Percentiles rank a stretch among this genome's conserved stretches.
phyloP scores from a whole-genome alignment of 2,113 vertebrate species.

The Lagopus leucura region DNA sequence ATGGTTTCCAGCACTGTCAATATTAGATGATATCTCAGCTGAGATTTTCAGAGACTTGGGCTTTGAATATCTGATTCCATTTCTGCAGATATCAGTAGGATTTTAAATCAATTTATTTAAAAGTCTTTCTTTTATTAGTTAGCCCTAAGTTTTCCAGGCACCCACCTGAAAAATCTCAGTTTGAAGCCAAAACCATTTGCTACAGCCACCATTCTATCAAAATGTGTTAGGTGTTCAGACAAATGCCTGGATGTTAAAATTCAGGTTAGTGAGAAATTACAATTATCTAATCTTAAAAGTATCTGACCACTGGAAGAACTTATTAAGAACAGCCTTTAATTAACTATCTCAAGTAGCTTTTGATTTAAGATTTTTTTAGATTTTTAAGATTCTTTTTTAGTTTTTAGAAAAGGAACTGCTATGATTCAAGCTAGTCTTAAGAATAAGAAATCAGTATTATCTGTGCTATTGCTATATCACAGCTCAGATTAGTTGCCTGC shows the following conservation, averaged over 20 bases:
- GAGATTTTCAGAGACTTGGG: constrained; percentile 6
- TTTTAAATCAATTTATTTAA: constrained; percentile 32
- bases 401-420: constrained; percentile 38
- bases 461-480: background rate
- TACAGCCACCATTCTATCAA: constrained; percentile 30
- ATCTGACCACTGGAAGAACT: constrained; percentile 48
- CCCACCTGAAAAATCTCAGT: constrained; percentile 14
- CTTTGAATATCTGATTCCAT: background rate
- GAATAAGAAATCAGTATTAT: constrained; percentile 24
- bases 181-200: constrained; percentile 33
- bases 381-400: too few species aligned
- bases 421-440: constrained; percentile 18
- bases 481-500: constrained; percentile 4
- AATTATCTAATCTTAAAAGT: constrained; percentile 58
- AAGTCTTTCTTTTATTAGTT: constrained; percentile 30
- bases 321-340: constrained; percentile 51
- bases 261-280: constrained; percentile 52
- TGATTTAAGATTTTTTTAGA: constrained; percentile 50
- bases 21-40: background rate
- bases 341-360: constrained; percentile 51
- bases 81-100: background rate
- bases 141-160: constrained; percentile 2
- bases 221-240: constrained; percentile 41
- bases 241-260: constrained; percentile 40
- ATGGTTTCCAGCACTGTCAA: background rate